Evolutionary conservation across 2,113 vertebrate species (phyloP), one percentile per base, ranked within the genome.

Genomic region (Canis aureus): DNA sequence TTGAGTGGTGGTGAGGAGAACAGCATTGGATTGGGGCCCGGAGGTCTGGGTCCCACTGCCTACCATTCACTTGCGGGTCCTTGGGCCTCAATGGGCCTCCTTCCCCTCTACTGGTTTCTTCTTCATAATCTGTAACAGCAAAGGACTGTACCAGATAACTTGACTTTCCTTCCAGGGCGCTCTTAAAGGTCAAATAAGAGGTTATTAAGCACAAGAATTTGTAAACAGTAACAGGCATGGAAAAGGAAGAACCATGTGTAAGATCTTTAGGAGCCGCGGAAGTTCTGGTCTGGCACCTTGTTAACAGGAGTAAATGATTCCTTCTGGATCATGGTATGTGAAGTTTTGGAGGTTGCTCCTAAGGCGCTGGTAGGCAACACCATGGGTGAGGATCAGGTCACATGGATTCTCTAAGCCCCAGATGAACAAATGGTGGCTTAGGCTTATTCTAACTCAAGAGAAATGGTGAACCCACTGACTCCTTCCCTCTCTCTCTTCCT

Each of bases 311-410:
- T 69, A 80, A 91, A 43, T 29, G 29, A 76, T 94, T 92, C 66
- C 49, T 84, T 95, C 84, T 89, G 66, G 15, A 60, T 89, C 81
- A 11, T 88, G 51, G 51, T 60, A 29, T 57, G 74, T 11, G 79
- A 91, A 15, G 11, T 55, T 32, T 74, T n/a, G 8, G 76, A 93
- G 66, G 29, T 83, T 74, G 19, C 32, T 79, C 4, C 60, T 10
- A 22, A 62, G 29, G 29, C 25, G 12, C 23, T 79, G 69, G 29
- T 32, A 86, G 43, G 60, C 29, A 66, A 60, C 17, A 49, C 35
- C 8, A 12, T 8, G 35, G 57, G 1, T 0, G 1, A 81, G 57
- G 43, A 94, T n/a, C 8, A 22, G 38, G 53, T 64, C 13, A 25
- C 2, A 3, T 8, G 53, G 20, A 20, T 80, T 83, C 59, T 74